Conservation (phyloP, 2,888 invertebrate species). For the Yponomeuta cagnagella region DNA sequence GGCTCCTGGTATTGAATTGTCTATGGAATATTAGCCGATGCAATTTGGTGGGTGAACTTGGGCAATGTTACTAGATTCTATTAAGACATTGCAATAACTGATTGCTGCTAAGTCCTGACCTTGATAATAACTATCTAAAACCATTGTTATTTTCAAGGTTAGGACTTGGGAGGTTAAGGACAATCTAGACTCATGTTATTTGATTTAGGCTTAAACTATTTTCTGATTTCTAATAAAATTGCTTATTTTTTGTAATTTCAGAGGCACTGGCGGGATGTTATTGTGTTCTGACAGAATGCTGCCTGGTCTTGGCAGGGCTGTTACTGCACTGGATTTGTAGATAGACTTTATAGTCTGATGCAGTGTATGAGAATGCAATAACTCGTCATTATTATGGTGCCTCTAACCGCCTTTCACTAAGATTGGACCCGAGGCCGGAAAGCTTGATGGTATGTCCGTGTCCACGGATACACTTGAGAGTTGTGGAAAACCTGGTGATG, state of each 20-base stretch:
- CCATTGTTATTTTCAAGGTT: too few relatives aligned
- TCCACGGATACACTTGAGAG: constrained; percentile 70
- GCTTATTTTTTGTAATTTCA: constrained; percentile 81
- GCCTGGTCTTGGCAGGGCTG: constrained; percentile 65
- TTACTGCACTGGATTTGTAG: constrained; percentile 67
- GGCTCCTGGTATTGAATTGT: too few relatives aligned
- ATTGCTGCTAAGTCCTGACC: too few relatives aligned
- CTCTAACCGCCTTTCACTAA: constrained; percentile 72
- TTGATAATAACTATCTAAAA: too few relatives aligned
- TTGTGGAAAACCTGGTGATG: constrained; percentile 61
- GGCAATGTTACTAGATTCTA: too few relatives aligned
- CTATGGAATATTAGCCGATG: too few relatives aligned
- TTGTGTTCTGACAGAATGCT: constrained; percentile 75
- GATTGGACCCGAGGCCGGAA: constrained; percentile 73
- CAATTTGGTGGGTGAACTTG: too few relatives aligned
- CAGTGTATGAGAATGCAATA: constrained; percentile 74
- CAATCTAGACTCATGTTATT: neutral
- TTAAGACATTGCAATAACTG: too few relatives aligned
- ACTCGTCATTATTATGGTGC: constrained; percentile 74
- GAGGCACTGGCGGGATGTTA: constrained; percentile 89
- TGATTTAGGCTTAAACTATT: neutral
- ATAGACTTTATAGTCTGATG: constrained; percentile 52
- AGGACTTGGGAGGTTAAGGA: neutral
- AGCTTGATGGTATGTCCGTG: constrained; percentile 74
- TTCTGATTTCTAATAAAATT: constrained; percentile 28